Conservation (phyloP, 2,797 vertebrate species). For the Enteromius viviparus region DNA sequence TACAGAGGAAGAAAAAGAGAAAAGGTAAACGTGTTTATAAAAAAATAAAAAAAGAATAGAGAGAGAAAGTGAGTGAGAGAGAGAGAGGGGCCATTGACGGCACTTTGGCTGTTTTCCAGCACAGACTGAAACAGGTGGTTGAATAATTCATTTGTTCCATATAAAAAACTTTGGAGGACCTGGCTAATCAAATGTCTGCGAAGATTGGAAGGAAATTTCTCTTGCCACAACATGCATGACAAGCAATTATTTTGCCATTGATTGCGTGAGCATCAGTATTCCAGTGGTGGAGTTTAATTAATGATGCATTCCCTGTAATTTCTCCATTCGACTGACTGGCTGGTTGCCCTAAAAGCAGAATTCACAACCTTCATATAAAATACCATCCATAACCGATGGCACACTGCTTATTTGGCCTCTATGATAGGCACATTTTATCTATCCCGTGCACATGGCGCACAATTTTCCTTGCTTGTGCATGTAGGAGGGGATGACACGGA, state of each 20-base stretch:
- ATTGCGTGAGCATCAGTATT: slow-evolving; percentile 61
- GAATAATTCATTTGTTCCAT: slow-evolving; percentile 56
- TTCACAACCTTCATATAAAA: slow-evolving; percentile 34
- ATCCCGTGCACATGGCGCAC: slow-evolving; percentile 21
- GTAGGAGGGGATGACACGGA: not conserved
- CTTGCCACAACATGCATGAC: slow-evolving; percentile 59
- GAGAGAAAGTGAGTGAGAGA: slow-evolving; percentile 1
- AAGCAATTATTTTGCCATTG: slow-evolving; percentile 62
- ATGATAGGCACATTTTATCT: slow-evolving; percentile 37
- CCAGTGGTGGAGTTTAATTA: slow-evolving; percentile 57
- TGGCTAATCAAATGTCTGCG: slow-evolving; percentile 49
- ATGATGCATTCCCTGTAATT: slow-evolving; percentile 57
- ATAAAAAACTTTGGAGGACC: slow-evolving; percentile 45
- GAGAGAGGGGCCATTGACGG: slow-evolving; percentile 17
- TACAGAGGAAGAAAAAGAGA: slow-evolving; percentile 37
- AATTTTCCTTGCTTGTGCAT: slow-evolving; percentile 35
- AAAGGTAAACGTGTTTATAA: not conserved
- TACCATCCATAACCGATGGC: slow-evolving; percentile 26
- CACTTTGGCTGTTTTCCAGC: slow-evolving; percentile 33
- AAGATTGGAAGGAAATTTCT: slow-evolving; percentile 51
- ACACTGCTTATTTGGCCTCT: slow-evolving; percentile 15
- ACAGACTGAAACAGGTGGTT: slow-evolving; percentile 50
- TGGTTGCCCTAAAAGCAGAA: slow-evolving; percentile 32
- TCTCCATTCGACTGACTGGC: slow-evolving; percentile 44
- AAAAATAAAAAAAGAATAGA: not conserved